These are phyloP conservation scores for Oceanodroma tethys DNA, from an alignment of 2,113 vertebrate species.

Conservation along the genomic window DNA sequence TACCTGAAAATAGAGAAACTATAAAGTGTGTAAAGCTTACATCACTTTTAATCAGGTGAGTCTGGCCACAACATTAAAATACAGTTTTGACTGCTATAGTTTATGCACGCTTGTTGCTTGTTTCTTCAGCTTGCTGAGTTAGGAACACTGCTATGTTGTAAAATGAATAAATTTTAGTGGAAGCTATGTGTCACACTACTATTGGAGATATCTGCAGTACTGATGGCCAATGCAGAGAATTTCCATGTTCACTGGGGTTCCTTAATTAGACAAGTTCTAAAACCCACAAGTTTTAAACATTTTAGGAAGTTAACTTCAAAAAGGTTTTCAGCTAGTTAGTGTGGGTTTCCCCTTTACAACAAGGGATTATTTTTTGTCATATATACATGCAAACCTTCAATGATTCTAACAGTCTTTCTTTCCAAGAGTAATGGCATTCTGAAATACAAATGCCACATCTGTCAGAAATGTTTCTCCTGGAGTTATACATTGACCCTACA, in stretches of 20 bases:
- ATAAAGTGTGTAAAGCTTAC: not conserved
- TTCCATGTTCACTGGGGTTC: not conserved
- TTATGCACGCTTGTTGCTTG: not conserved
- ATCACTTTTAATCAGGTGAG: not conserved
- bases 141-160: not conserved
- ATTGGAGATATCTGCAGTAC: not conserved
- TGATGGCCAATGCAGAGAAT: not conserved
- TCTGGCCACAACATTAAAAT: not conserved
- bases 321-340: not conserved
- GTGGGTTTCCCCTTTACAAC: not conserved
- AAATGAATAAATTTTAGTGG: not conserved
- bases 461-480: constrained; percentile 80
- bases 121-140: not conserved
- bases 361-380: not conserved
- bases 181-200: not conserved
- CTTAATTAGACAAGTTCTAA: not conserved
- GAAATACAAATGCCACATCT: constrained; percentile 79
- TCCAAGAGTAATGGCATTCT: not conserved
- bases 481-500: constrained; percentile 78
- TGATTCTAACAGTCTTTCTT: not conserved
- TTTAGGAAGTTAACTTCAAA: not conserved
- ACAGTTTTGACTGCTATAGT: not conserved
- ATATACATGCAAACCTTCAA: not conserved
- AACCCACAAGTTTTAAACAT: not conserved
- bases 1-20: not conserved